Conservation (phyloP, 2,888 invertebrate genomes). For the Scaptodrosophila latifasciaeformis region DNA sequence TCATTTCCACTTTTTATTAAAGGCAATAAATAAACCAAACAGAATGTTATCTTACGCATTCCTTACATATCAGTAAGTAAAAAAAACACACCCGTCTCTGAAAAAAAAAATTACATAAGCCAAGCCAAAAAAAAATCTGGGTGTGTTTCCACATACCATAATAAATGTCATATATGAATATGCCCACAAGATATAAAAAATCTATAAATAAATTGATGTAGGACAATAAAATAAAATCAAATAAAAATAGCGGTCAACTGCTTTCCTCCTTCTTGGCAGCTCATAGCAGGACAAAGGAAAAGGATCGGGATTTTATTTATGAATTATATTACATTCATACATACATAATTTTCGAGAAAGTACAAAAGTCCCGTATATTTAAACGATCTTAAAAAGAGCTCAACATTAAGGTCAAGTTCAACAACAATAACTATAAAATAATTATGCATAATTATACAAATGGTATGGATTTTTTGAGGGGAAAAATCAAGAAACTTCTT, state of each 20-base stretch:
- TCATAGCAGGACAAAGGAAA: constrained; percentile 5
- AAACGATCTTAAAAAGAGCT: constrained; percentile 28
- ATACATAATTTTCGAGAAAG: background rate
- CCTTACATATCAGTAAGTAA: background rate
- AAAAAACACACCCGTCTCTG: background rate
- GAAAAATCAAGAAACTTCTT: constrained; percentile 19
- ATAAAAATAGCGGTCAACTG: constrained; percentile 48
- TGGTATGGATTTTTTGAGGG: constrained; percentile 5
- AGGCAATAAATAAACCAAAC: too few relatives aligned
- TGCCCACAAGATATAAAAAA: constrained; percentile 30
- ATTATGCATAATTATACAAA: constrained; percentile 57
- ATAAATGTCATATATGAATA: constrained; percentile 62
- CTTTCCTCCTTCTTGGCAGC: too few relatives aligned
- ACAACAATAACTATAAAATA: too few relatives aligned
- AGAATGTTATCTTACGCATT: background rate
- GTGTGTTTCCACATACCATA: constrained; percentile 57
- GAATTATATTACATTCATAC: background rate
- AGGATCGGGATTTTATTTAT: constrained; percentile 14
- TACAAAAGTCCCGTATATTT: constrained; percentile 41
- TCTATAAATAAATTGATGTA: constrained; percentile 54
- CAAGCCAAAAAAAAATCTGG: constrained; percentile 24
- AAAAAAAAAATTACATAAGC: too few relatives aligned
- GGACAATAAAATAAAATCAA: constrained; percentile 57
- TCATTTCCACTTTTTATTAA: too few relatives aligned
- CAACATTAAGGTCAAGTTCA: constrained; percentile 54